phyloP scores from a whole-genome alignment of 2,888 invertebrate genomes.

The Atethmia centrago region DNA sequence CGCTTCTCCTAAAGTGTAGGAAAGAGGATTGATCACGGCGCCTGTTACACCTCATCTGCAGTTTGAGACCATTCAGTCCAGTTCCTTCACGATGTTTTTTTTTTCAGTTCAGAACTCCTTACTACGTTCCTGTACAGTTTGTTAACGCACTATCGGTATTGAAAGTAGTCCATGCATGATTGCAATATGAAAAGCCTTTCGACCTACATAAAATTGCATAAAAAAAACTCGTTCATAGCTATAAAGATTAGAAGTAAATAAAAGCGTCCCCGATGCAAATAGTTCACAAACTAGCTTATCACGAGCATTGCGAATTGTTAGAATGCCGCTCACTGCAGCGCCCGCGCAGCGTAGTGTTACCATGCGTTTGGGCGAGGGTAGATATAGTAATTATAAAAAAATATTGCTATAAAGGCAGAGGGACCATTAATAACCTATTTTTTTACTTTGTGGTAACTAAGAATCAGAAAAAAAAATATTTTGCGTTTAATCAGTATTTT shows the following conservation, averaged over 20 bases:
- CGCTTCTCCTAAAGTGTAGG: not conserved
- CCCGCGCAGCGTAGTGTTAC: conserved; percentile 47
- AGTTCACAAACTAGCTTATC: conserved; percentile 60
- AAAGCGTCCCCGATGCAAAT: conserved; percentile 51
- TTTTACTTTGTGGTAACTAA: not conserved
- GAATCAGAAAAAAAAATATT: not conserved
- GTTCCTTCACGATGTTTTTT: not conserved
- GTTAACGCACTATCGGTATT: not conserved
- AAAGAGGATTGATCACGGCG: not conserved
- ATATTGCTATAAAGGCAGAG: not conserved
- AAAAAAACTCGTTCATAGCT: conserved; percentile 32
- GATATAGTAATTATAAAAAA: not conserved
- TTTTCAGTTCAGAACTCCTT: too few relatives aligned
- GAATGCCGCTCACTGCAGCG: conserved; percentile 62
- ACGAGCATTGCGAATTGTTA: conserved; percentile 60
- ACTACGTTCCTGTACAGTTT: too few relatives aligned
- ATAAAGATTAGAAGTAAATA: conserved; percentile 35
- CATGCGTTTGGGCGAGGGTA: conserved; percentile 23
- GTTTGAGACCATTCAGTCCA: not conserved
- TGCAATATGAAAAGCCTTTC: conserved; percentile 12
- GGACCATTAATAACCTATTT: not conserved
- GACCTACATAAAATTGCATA: conserved; percentile 3
- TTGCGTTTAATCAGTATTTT: not conserved
- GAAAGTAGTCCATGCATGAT: conserved; percentile 3
- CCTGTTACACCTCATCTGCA: not conserved